A percentile compares a stretch with the other conserved stretches of the same genome.
phyloP scores from a whole-genome alignment of 2,113 vertebrate species.

The Pantherophis guttatus region DNA sequence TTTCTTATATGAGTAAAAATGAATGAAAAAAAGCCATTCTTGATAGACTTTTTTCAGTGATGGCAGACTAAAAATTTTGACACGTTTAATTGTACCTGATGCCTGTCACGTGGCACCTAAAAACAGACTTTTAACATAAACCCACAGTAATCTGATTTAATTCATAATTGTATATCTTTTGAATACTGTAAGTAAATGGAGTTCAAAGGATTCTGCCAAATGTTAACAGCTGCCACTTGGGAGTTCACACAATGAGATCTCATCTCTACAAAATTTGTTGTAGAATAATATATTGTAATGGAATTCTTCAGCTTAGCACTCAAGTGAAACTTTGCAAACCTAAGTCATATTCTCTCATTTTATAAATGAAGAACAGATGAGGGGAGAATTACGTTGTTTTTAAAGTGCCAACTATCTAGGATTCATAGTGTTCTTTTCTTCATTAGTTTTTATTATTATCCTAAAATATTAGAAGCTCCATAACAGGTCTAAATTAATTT shows the following conservation, averaged over 20 bases:
- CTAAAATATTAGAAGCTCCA: background rate
- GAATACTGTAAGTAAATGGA: conserved; percentile 35
- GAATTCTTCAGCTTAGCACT: background rate
- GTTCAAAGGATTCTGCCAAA: conserved; percentile 31
- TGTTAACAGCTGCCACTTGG: conserved; percentile 44
- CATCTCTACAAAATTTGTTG: background rate
- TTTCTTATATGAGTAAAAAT: conserved; percentile 63
- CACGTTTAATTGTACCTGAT: conserved; percentile 11
- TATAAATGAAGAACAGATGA: conserved; percentile 33
- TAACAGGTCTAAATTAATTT: background rate
- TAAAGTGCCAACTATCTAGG: background rate
- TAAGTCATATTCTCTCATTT: conserved; percentile 4
- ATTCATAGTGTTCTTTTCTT: conserved; percentile 1
- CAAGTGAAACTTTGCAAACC: conserved; percentile 24
- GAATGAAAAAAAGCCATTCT: conserved; percentile 55
- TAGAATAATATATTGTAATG: conserved; percentile 16
- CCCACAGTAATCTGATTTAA: conserved; percentile 40
- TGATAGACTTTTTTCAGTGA: conserved; percentile 41
- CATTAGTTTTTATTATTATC: background rate
- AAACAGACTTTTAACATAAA: conserved; percentile 41
- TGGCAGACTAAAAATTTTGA: conserved; percentile 41
- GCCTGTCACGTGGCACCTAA: conserved; percentile 47
- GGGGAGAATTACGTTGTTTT: conserved; percentile 2
- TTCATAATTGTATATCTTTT: conserved; percentile 36
- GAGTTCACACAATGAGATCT: background rate